Evolutionary conservation across 1,140 invertebrate genomes (phyloP).

Genomic region (Musca domestica): DNA sequence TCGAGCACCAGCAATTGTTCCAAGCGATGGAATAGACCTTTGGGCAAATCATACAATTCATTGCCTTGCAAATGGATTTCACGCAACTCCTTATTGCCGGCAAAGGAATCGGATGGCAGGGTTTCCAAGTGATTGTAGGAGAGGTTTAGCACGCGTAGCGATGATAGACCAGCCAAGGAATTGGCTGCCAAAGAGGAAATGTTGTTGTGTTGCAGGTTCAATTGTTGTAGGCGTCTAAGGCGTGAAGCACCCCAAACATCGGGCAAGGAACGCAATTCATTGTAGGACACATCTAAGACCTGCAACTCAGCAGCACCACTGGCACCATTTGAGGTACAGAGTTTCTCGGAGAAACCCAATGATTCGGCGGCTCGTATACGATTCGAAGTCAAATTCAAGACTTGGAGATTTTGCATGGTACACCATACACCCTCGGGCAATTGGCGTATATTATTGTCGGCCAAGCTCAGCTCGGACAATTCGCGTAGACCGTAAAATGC

Average conservation of each 20-base stretch:
- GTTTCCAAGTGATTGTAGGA: conserved; percentile 72
- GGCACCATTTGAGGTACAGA: conserved; percentile 52
- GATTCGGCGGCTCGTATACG: conserved; percentile 67
- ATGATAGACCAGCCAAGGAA: conserved; percentile 66
- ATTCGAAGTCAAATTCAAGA: conserved; percentile 75
- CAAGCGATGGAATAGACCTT: conserved; percentile 66
- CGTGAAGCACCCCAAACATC: conserved; percentile 67
- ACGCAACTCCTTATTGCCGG: conserved; percentile 65
- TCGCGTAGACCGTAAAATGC: conserved; percentile 66
- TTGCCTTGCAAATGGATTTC: conserved; percentile 75
- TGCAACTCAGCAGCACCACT: conserved; percentile 59
- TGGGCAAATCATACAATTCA: conserved; percentile 68
- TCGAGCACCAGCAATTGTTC: conserved; percentile 70
- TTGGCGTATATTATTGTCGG: conserved; percentile 69
- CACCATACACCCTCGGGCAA: conserved; percentile 71
- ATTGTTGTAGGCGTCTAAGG: conserved; percentile 66
- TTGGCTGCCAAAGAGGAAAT: conserved; percentile 66
- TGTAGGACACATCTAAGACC: conserved; percentile 69
- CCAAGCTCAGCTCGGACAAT: conserved; percentile 68
- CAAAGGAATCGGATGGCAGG: conserved; percentile 71
- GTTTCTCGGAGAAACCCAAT: conserved; percentile 62
- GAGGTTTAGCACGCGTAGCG: conserved; percentile 72
- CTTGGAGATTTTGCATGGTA: conserved; percentile 67
- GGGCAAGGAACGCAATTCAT: conserved; percentile 66
- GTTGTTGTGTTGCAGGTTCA: conserved; percentile 74